Evolutionary conservation across 1,140 invertebrate genomes (phyloP).

Genomic region (Trichonephila inaurata): DNA sequence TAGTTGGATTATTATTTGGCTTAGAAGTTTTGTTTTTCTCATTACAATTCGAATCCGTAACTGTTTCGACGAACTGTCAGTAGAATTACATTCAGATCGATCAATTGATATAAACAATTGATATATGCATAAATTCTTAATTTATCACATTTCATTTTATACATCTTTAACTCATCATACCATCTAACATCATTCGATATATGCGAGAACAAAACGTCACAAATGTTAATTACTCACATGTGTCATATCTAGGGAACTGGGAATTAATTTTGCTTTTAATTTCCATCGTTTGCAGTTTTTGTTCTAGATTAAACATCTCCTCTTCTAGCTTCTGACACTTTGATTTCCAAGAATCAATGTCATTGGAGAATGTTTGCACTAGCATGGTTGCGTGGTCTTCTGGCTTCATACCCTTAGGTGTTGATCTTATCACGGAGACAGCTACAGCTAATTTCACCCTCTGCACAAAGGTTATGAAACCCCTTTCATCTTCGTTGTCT

Average conservation of each 20-base stretch:
- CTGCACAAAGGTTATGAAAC: neutral
- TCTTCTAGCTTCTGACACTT: slow-evolving; percentile 13
- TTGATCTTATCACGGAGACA: slow-evolving; percentile 27
- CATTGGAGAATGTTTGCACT: neutral
- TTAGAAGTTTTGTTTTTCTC: too few relatives aligned
- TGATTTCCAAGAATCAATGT: neutral
- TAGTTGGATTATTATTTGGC: too few relatives aligned
- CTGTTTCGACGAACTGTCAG: too few relatives aligned
- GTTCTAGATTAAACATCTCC: slow-evolving; percentile 9
- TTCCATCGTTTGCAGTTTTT: slow-evolving; percentile 21
- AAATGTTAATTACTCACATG: neutral
- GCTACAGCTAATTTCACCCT: slow-evolving; percentile 53
- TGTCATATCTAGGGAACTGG: neutral
- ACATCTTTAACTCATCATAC: too few relatives aligned
- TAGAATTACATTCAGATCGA: too few relatives aligned
- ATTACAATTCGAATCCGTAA: too few relatives aligned
- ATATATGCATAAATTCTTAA: too few relatives aligned
- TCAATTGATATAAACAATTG: too few relatives aligned
- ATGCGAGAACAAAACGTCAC: too few relatives aligned
- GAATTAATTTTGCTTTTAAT: neutral
- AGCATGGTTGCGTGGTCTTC: neutral
- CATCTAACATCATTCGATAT: too few relatives aligned
- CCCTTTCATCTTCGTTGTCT: neutral
- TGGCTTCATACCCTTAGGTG: neutral
- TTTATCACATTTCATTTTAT: too few relatives aligned